Base-by-base conservation (phyloP, 2,113 vertebrate species). In the Notechis scutatus region DNA sequence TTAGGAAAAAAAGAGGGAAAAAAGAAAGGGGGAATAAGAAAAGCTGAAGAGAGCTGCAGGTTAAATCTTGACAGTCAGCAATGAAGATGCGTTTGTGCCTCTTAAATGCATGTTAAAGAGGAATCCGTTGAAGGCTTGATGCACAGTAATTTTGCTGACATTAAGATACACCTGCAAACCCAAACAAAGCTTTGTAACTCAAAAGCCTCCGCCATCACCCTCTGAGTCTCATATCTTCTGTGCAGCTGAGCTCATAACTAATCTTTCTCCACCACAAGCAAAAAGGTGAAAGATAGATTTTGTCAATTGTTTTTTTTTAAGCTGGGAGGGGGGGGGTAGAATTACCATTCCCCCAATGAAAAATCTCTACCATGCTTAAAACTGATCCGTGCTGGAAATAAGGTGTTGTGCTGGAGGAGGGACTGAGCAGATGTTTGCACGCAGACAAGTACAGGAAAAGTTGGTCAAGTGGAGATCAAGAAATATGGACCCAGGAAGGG, bases 41-140 rank as follows among this genome's bases (percentile, higher is more conserved):
- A 95, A 92, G 95, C 96, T 97, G 98, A 98, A 97, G 97, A 98
- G 97, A 98, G 97, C 98, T 97, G 97, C 97, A 97, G 98, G 97
- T 98, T 98, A 96, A 98, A 97, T 98, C 98, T 90, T 98, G 96
- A 97, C 97, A 98, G 98, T 98, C 98, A 98, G 98, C 97, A 97
- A 96, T 97, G 97, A 97, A 97, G 98, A 97, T 95, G 97, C 98
- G 96, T 98, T 97, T 97, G 96, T 95, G 96, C 97, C 97, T 97
- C 95, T 96, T 96, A 97, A 97, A 94, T 91, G 96, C 94, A 96
- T 90, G 94, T 93, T 95, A 92, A 95, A 95, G 96, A 97, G 96
- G 93, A 95, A 97, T 96, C 94, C 94, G n/a, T 90, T 59, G 95
- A 95, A 94, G 55, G 93, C 93, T 97, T 87, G 91, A n/a, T 91